Percentiles rank a stretch among this genome's conserved stretches.
Evolutionary conservation across 2,888 invertebrate species (phyloP).

Genomic region (Folsomia candida): DNA sequence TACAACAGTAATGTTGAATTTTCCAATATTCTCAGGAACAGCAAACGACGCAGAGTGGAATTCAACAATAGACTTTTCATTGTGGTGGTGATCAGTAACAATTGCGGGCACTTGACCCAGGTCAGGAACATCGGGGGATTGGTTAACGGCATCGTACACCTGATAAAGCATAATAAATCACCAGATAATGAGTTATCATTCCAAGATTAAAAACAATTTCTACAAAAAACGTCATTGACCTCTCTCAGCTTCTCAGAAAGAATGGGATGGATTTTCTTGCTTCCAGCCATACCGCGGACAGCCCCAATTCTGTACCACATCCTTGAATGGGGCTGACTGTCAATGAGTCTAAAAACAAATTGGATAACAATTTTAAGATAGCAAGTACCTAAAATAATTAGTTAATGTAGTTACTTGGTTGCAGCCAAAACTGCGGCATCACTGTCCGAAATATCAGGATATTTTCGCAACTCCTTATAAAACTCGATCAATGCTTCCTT

Average conservation of each 20-base stretch:
- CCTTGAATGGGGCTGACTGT: constrained; percentile 58
- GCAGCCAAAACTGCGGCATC: constrained; percentile 61
- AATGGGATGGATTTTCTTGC: constrained; percentile 56
- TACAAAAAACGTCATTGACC: constrained; percentile 52
- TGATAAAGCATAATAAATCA: constrained; percentile 38
- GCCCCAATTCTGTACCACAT: constrained; percentile 58
- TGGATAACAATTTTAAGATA: not conserved
- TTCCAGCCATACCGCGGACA: constrained; percentile 56
- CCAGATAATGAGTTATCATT: no score
- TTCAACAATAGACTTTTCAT: constrained; percentile 57
- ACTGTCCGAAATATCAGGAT: constrained; percentile 58
- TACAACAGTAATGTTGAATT: constrained; percentile 55
- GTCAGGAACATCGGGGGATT: constrained; percentile 52
- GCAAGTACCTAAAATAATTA: not conserved
- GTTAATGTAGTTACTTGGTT: constrained; percentile 54
- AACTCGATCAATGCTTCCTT: constrained; percentile 56
- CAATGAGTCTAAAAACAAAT: constrained; percentile 54
- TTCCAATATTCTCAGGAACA: constrained; percentile 59
- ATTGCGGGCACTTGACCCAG: constrained; percentile 49
- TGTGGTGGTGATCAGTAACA: constrained; percentile 32
- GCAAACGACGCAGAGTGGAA: constrained; percentile 60
- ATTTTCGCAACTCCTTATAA: constrained; percentile 57
- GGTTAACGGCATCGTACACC: constrained; percentile 56
- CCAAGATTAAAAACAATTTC: not conserved
- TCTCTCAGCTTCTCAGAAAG: constrained; percentile 57